Evolutionary conservation across 2,888 invertebrate species (phyloP), one percentile per base, ranked within the genome.

Genomic region (Formica aserva): DNA sequence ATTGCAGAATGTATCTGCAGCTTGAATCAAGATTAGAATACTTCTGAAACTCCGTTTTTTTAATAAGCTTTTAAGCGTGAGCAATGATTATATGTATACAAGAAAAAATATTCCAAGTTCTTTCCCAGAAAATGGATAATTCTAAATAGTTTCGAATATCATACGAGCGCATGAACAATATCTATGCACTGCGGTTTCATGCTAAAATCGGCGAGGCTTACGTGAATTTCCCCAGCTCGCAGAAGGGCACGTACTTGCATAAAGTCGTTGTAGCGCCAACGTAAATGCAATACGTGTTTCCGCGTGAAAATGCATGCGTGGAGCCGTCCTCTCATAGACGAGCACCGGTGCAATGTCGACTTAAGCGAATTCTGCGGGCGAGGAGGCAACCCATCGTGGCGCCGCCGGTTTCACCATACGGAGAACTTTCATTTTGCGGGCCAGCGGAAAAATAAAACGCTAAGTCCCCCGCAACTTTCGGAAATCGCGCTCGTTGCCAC

Each of bases 231-330:
- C 22, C 11, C 52, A 35, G 77, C 84, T 83, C 55, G 65, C 76
- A 63, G 67, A 63, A 45, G 60, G 41, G 83, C 85, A 85, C 85
- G 85, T 90, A 90, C 83, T 80, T 83, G 84, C 90, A 71, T 87
- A 88, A 88, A 89, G 88, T 87, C 86, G 76, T 88, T 90, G 90
- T 87, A 90, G 86, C 85, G 85, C 69, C 78, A 71, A 87, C 88
- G 85, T 87, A 89, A 89, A 90, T 90, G 85, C 88, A 83, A 90
- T 90, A 89, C 85, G 88, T 88, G 88, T 87, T 87, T 82, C 83
- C 88, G 81, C 41, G 81, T 81, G 81, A 86, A 87, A 88, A 88
- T 87, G 87, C 85, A 84, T 55, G 62, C 86, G 83, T 35, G 29
- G 26, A n/a, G 65, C 60, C 78, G 69, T 76, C 52, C 81, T 55